Evolutionary conservation across 2,797 vertebrate genomes (phyloP).

Genomic region (Falco biarmicus): DNA sequence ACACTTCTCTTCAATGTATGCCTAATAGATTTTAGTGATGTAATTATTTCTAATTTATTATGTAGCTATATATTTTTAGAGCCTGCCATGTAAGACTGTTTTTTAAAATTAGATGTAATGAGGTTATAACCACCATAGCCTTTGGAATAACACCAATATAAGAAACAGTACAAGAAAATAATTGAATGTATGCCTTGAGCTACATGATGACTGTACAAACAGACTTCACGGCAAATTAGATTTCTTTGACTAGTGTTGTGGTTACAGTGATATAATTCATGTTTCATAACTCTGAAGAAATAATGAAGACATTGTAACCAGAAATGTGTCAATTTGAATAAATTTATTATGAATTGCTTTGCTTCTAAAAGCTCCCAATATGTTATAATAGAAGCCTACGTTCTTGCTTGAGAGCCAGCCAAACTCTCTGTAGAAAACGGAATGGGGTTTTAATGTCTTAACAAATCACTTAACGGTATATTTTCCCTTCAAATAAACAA

Average conservation of each 20-base stretch:
- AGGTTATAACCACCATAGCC: not conserved
- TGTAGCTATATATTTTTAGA: constrained; percentile 14
- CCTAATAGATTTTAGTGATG: constrained; percentile 8
- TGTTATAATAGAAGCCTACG: constrained; percentile 65
- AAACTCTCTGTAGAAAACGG: constrained; percentile 21
- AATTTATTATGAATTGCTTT: constrained; percentile 64
- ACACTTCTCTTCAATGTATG: not conserved
- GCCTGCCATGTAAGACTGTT: not conserved
- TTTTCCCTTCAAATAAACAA: constrained; percentile 17
- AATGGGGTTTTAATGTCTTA: constrained; percentile 21
- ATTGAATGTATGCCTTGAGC: constrained; percentile 26
- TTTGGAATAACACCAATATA: constrained; percentile 7
- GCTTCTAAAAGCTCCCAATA: constrained; percentile 61
- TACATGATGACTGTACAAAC: constrained; percentile 36
- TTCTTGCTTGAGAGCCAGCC: constrained; percentile 53
- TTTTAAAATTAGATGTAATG: not conserved
- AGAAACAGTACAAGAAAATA: constrained; percentile 26
- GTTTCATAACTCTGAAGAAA: constrained; percentile 69
- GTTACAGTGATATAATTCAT: constrained; percentile 51
- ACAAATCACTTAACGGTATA: constrained; percentile 13
- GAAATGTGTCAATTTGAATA: constrained; percentile 68
- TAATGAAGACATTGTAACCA: constrained; percentile 64
- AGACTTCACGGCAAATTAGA: constrained; percentile 47
- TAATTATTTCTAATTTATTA: constrained; percentile 16
- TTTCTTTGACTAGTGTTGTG: constrained; percentile 56